Base-by-base conservation (phyloP, 2,888 invertebrate genomes). In the Megalurothrips usitatus region DNA sequence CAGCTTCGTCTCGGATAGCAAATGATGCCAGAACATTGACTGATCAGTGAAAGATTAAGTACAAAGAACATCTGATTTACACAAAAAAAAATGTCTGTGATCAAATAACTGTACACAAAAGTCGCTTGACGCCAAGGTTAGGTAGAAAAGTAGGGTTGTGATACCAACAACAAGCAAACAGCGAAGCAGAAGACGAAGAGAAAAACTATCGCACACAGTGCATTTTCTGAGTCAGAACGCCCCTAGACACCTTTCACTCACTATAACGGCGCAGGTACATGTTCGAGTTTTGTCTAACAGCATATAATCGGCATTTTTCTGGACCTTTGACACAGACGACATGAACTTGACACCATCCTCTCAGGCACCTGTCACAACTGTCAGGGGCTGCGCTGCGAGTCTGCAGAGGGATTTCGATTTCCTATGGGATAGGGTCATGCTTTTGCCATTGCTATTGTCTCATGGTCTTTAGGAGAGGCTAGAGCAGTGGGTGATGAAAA, bases 311-410 rank as follows among this genome's bases (percentile, higher is more conserved):
- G 58, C 14, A 6, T 6, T 58, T 58, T 58, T 58, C 58, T 58
- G 17, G 6, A 58, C 58, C 26, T 26, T 11, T 8, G 68, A 75
- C 68, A 26, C 68, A 26, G 68, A 26, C 68, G 68, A 75, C 68
- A 26, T 75, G 68, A 26, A 75, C 68, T 75, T 75, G 68, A 75
- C 23, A 75, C 68, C 68, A 75, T 75, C 68, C 26, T 75, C 68
- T 26, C 26, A 8, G 12, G 23, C 26, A 26, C 26, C 68, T 75
- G 68, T 26, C 68, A 75, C 26, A 26, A 75, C 23, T 75, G 68
- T 26, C 68, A 75, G 68, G 11, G 68, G 68, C 23, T 8, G 10
- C 10, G 52, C n/a, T n/a, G n/a, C n/a, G n/a, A n/a, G n/a, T n/a
- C n/a, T n/a, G n/a, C n/a, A n/a, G 52, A 10, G 19, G 6, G 17